Evolutionary conservation across 1,140 invertebrate species (phyloP), one percentile per base, ranked within the genome.

Genomic region (Euura saliciscinereae): DNA sequence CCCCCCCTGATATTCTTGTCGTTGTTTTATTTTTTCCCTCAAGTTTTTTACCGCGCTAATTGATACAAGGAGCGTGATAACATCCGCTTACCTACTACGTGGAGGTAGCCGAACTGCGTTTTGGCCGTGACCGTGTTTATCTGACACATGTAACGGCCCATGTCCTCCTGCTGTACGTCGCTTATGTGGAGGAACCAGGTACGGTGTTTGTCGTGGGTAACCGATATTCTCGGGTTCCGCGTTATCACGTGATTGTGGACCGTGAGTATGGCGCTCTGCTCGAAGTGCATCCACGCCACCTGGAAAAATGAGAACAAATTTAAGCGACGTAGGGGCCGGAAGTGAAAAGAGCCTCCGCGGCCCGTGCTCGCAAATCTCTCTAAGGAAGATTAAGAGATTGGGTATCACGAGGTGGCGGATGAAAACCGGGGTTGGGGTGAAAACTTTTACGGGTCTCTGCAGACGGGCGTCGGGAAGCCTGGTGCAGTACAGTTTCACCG

Each of bases 211-310:
- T 95, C 94, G 84, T 97, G 95, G 45, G 94, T 94, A 59, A 97
- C 95, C 82, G 92, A 94, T 80, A 98, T 96, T 75, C 97, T 91
- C 43, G 95, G 95, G 88, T 98, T 97, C 73, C 95, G 90, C 42
- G 96, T 97, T 78, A 97, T 97, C 78, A 97, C 95, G 86, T 97
- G 95, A 86, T 94, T 95, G 84, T 97, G 95, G 43, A 98, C 95
- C 13, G 96, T 96, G 79, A 98, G 88, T 79, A 97, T 97, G 45
- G 97, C 94, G 46, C 96, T 96, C 84, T 97, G 96, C 83, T 98
- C 96, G 84, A 96, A 97, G 83, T 97, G 93, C 92, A 98, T 96
- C 95, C 96, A 97, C 71, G 96, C 96, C 70, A 97, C 95, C 96
- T 97, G 89, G 69, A 91, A 89, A 78, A 45, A 78, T 78, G 76